Conservation (phyloP, 1,140 invertebrate genomes). For the Bombus consobrinus region DNA sequence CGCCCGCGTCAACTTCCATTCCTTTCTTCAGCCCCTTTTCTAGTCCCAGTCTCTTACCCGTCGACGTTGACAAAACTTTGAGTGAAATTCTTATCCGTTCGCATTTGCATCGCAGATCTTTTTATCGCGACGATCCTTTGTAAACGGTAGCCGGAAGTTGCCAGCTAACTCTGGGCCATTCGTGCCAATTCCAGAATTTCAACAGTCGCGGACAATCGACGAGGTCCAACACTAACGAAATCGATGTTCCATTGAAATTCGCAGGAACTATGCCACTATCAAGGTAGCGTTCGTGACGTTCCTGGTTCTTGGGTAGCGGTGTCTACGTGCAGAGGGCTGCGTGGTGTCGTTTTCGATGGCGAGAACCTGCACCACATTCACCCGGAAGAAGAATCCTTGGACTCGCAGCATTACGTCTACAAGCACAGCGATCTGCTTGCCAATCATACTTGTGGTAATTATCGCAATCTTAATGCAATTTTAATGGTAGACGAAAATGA, state of each 20-base stretch:
- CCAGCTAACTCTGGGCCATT: neutral
- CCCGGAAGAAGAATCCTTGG: constrained; percentile 78
- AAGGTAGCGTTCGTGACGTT: constrained; percentile 89
- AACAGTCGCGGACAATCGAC: neutral
- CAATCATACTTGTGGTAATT: constrained; percentile 88
- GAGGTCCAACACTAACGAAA: neutral
- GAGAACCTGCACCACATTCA: constrained; percentile 89
- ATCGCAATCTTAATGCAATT: neutral
- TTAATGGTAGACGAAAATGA: too few relatives aligned
- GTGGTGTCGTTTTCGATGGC: constrained; percentile 93
- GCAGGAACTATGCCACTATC: constrained; percentile 93
- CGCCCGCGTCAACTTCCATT: neutral
- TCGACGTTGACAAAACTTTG: neutral
- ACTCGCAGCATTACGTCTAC: constrained; percentile 86
- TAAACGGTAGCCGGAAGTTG: neutral
- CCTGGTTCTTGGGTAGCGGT: constrained; percentile 91
- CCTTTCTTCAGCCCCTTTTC: neutral
- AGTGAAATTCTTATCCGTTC: neutral
- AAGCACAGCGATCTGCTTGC: constrained; percentile 87
- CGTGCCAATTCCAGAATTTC: neutral
- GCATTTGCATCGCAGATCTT: constrained; percentile 3
- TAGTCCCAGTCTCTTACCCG: neutral
- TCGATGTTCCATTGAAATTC: constrained; percentile 66
- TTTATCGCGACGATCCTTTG: neutral
- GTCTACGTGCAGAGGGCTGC: constrained; percentile 92